Percentiles rank a stretch among this genome's conserved stretches.
Conservation (phyloP, 2,888 invertebrate genomes). For the Dascillus cervinus region DNA sequence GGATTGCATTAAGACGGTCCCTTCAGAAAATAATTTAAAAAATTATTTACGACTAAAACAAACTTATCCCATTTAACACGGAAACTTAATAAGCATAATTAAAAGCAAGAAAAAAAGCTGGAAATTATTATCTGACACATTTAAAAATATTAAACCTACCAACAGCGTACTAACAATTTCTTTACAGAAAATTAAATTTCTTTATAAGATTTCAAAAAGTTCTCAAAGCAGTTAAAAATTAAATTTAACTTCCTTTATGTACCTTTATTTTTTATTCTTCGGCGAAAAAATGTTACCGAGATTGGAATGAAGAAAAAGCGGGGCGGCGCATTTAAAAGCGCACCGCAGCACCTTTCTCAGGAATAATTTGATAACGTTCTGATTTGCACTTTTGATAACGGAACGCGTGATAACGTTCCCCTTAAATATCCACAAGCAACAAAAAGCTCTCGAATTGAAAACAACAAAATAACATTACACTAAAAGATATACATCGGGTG, state of each 20-base stretch:
- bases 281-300: too few species aligned
- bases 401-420: too few species aligned
- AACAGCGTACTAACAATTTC: conserved; percentile 22
- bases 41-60: conserved; percentile 29
- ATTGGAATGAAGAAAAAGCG: too few species aligned
- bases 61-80: conserved; percentile 34
- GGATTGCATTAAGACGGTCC: too few species aligned
- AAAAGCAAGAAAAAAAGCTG: conserved; percentile 25
- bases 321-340: too few species aligned
- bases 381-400: too few species aligned
- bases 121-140: conserved; percentile 23
- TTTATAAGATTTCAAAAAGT: conserved; percentile 13
- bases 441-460: conserved; percentile 15
- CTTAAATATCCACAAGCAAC: too few species aligned
- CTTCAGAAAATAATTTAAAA: too few species aligned
- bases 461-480: conserved; percentile 21
- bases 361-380: too few species aligned
- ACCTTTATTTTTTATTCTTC: too few species aligned
- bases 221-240: conserved; percentile 11
- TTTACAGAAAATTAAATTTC: conserved; percentile 25
- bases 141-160: conserved; percentile 28
- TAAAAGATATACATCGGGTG: too few species aligned
- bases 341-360: too few species aligned
- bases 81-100: conserved; percentile 34
- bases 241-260: conserved; percentile 8